phyloP scores from a whole-genome alignment of 2,797 vertebrate genomes.

The Enteromius unitaeniatus region DNA sequence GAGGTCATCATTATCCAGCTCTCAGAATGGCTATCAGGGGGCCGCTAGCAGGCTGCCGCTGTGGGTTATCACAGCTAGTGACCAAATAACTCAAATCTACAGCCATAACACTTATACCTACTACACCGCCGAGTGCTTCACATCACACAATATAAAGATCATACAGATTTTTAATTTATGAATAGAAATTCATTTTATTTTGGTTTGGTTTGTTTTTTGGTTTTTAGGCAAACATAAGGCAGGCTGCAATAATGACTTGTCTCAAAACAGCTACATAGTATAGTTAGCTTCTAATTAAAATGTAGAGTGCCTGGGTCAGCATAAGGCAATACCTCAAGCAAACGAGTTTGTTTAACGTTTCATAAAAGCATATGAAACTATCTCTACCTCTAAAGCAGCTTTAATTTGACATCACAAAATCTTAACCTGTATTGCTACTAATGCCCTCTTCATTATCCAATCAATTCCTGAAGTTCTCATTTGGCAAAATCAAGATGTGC shows the following conservation, averaged over 20 bases:
- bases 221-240: neutral
- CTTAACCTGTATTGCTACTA: neutral
- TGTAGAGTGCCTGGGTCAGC: neutral
- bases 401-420: neutral
- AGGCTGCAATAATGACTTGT: neutral
- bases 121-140: neutral
- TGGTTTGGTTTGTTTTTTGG: neutral
- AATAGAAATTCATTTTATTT: neutral
- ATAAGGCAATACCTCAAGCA: neutral
- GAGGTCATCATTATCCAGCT: slow-evolving; percentile 35
- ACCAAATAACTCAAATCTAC: slow-evolving; percentile 6
- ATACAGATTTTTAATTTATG: neutral
- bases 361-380: neutral
- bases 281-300: neutral
- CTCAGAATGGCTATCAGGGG: slow-evolving; percentile 35
- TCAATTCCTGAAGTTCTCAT: neutral
- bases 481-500: neutral
- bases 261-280: neutral
- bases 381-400: neutral
- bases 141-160: neutral
- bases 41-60: slow-evolving; percentile 20
- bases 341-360: neutral
- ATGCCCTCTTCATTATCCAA: neutral
- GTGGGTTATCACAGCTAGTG: slow-evolving; percentile 19
- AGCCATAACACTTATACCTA: neutral